A percentile compares a stretch with the other conserved stretches of the same genome.
Evolutionary conservation across 1,140 invertebrate genomes (phyloP).

Genomic region (Oppia nitens): DNA sequence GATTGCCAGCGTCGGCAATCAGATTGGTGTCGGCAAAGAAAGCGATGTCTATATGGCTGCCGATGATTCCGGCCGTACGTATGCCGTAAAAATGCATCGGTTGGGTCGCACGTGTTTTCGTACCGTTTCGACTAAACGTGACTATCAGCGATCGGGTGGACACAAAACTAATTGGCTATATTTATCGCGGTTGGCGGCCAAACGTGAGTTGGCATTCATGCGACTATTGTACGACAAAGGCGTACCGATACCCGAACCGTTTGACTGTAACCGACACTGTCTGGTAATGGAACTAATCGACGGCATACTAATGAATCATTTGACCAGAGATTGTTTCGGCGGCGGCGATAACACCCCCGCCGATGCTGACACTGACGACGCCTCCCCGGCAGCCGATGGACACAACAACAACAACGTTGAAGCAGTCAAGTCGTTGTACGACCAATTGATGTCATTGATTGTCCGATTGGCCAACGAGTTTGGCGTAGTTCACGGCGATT

Average conservation of each 20-base stretch:
- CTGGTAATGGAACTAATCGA: slow-evolving; percentile 84
- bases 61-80: slow-evolving; percentile 31
- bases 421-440: slow-evolving; percentile 45
- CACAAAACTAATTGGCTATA: slow-evolving; percentile 88
- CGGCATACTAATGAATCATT: slow-evolving; percentile 24
- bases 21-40: slow-evolving; percentile 97
- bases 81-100: slow-evolving; percentile 33
- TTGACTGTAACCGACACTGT: slow-evolving; percentile 90
- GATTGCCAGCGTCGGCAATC: slow-evolving; percentile 79
- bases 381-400: slow-evolving; percentile 30
- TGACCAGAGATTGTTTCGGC: slow-evolving; percentile 28
- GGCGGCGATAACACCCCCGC: slow-evolving; percentile 45
- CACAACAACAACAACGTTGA: not conserved
- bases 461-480: slow-evolving; percentile 64
- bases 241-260: slow-evolving; percentile 86
- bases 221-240: slow-evolving; percentile 63
- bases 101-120: slow-evolving; percentile 86
- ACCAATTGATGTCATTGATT: slow-evolving; percentile 88
- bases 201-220: slow-evolving; percentile 97
- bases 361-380: not conserved
- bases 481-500: slow-evolving; percentile 96
- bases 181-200: slow-evolving; percentile 86
- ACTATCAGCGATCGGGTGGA: slow-evolving; percentile 58
- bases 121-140: slow-evolving; percentile 89
- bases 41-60: slow-evolving; percentile 37